A percentile compares a stretch with the other conserved stretches of the same genome.
These are phyloP conservation scores for Hypsibius dujardini DNA, from an alignment of 1,140 invertebrate species.

Conservation along the genomic window DNA sequence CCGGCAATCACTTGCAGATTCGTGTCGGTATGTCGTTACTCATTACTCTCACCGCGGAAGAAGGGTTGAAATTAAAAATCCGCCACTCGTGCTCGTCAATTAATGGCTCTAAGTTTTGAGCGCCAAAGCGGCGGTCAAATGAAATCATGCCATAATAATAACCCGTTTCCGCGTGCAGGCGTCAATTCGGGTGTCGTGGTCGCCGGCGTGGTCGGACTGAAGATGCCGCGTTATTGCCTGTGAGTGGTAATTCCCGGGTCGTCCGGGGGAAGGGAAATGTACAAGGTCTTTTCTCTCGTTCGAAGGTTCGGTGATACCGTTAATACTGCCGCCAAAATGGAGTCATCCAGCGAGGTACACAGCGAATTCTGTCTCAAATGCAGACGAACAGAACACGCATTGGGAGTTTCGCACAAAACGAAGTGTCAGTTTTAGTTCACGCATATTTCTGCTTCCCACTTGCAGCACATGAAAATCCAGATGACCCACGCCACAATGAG, in stretches of 20 bases:
- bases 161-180: no score
- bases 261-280: background rate
- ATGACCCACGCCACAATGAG: background rate
- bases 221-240: constrained; percentile 17
- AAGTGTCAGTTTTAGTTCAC: background rate
- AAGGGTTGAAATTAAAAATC: no score
- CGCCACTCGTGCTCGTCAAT: no score
- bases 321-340: constrained; percentile 68
- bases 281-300: background rate
- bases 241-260: background rate
- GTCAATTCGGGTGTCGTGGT: constrained; percentile 20
- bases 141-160: no score
- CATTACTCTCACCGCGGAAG: no score
- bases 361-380: no score
- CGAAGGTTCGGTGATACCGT: constrained; percentile 31
- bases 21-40: constrained; percentile 47
- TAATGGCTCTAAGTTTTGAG: no score
- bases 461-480: constrained; percentile 7
- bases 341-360: constrained; percentile 53
- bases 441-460: background rate
- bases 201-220: constrained; percentile 18
- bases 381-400: no score
- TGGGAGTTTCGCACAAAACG: background rate
- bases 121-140: no score
- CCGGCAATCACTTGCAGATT: constrained; percentile 68